Base-by-base conservation (phyloP, 2,797 vertebrate species). In the Clarias platycephalus region DNA sequence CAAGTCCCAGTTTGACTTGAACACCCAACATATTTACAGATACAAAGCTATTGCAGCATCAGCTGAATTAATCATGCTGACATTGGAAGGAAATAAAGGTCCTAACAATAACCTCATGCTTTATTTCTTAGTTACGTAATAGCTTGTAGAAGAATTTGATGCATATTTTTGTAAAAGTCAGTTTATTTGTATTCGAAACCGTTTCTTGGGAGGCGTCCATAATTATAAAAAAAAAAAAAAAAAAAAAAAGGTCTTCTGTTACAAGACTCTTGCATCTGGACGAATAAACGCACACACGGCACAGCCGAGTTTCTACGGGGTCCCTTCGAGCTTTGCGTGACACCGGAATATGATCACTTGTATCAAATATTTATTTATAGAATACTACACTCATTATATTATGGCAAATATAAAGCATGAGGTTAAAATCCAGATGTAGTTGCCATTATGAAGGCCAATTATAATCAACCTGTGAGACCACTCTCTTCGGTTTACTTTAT, bases 361-460 rank as follows among this genome's bases (percentile, higher is more conserved):
- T 64, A 18, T 64, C 78, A 20, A 40, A 31, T 66, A 67, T 67
- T 80, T 80, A 55, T 80, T 80, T 67, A 66, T 34, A 67, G 78
- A 49, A 49, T 28, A 22, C 40, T 67, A 63, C 62, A 66, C 64
- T 49, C 60, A 53, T 55, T 67, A 31, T 31, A 80, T 13, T 40
- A 67, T 7, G 20, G 44, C 63, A 13, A 67, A 53, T 67, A 53
- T n/a, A 40, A 63, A n/a, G 76, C 5, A 6, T 34, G 44, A 55
- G 62, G 20, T 55, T 67, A 12, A 31, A 80, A 67, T 22, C 58
- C 78, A 80, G 63, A 80, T 80, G 78, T 49, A 44, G 60, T 13
- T 0, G 76, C 26, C 78, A 53, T 79, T 16, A 79, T 53, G 53
- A 80, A 0, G 4, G 40, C 15, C n/a, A 80, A 80, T 49, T 66